Conservation (phyloP, 2,797 vertebrate genomes). For the Leucoraja ocellata region DNA sequence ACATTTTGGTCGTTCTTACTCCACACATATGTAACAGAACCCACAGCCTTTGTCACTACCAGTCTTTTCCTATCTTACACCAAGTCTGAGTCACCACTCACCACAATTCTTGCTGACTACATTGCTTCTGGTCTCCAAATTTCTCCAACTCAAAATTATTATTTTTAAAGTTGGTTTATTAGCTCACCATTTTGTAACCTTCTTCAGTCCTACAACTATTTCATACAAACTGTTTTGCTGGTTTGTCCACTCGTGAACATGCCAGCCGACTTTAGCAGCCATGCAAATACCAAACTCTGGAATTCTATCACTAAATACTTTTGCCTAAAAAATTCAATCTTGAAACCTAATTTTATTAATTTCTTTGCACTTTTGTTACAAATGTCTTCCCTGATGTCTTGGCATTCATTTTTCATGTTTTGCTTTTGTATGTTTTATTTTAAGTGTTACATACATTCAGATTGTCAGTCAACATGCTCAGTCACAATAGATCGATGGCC, state of each 20-base stretch:
- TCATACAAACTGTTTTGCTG: background rate
- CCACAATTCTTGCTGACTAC: background rate
- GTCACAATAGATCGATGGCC: no score
- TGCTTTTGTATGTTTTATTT: no score
- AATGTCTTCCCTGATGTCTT: no score
- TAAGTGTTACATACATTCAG: no score
- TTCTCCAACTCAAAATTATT: background rate
- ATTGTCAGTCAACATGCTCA: no score
- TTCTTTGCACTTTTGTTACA: background rate
- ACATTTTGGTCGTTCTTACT: no score
- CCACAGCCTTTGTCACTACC: background rate
- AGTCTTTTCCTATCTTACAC: background rate
- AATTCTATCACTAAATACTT: no score
- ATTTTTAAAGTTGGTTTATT: background rate
- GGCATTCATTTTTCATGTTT: no score
- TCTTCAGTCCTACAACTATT: background rate
- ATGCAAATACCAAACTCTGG: background rate
- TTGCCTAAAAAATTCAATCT: no score
- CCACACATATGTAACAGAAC: background rate
- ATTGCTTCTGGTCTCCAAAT: background rate
- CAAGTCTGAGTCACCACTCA: background rate
- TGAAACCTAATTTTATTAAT: no score
- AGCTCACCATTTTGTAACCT: background rate
- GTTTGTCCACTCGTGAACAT: background rate
- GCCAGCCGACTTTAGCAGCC: background rate